Percentiles rank a stretch among this genome's conserved stretches.
phyloP scores from a whole-genome alignment of 2,888 invertebrate species.

The Aethes cnicana region DNA sequence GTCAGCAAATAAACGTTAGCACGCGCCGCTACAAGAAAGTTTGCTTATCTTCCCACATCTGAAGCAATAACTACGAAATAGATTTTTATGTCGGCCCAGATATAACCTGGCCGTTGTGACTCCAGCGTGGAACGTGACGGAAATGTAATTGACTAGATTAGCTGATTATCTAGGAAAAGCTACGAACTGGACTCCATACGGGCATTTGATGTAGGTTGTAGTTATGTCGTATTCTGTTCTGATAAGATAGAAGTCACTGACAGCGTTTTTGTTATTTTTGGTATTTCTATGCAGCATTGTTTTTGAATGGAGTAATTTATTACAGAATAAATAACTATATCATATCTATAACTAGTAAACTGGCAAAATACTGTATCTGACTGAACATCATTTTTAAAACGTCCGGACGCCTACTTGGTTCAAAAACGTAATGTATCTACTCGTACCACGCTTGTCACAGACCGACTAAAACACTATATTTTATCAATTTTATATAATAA shows the following conservation, averaged over 20 bases:
- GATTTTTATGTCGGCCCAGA: slow-evolving; percentile 15
- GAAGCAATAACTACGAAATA: slow-evolving; percentile 7
- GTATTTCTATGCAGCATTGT: neutral
- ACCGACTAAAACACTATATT: too few species aligned
- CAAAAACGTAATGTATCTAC: too few species aligned
- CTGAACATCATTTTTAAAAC: too few species aligned
- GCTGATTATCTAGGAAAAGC: slow-evolving; percentile 21
- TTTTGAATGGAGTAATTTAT: too few species aligned
- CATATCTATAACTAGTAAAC: too few species aligned
- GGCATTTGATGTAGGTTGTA: neutral
- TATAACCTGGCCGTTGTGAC: slow-evolving; percentile 22
- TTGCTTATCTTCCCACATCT: slow-evolving; percentile 6
- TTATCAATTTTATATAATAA: too few species aligned
- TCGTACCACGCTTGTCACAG: too few species aligned
- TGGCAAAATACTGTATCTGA: too few species aligned
- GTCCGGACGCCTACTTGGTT: too few species aligned
- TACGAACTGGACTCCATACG: slow-evolving; percentile 5
- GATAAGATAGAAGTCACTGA: neutral
- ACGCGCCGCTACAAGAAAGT: slow-evolving; percentile 1
- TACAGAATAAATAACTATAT: too few species aligned
- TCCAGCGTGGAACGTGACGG: slow-evolving; percentile 23
- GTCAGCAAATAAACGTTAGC: too few species aligned
- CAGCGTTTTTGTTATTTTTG: neutral
- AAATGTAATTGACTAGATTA: slow-evolving; percentile 19
- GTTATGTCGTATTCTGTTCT: neutral